Percentiles rank a stretch among this genome's conserved stretches.
phyloP scores from a whole-genome alignment of 2,113 vertebrate genomes.

The Anarrhichthys ocellatus region DNA sequence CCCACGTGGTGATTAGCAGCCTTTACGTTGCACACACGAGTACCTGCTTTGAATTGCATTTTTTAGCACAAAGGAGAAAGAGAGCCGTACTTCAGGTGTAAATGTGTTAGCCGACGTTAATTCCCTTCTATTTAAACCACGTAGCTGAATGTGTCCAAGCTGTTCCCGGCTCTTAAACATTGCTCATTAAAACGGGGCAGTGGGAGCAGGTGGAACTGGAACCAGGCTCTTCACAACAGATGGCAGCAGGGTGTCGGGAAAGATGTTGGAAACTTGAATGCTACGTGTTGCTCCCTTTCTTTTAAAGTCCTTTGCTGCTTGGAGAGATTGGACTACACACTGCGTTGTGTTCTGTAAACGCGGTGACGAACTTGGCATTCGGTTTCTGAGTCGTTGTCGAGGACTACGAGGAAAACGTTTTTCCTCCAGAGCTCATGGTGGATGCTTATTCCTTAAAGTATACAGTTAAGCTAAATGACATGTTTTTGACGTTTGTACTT shows the following conservation, averaged over 20 bases:
- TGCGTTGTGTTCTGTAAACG: neutral
- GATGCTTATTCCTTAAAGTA: neutral
- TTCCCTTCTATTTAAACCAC: neutral
- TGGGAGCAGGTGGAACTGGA: slow-evolving; percentile 3
- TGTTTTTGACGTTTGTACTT: neutral
- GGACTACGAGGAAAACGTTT: neutral
- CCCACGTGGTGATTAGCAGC: neutral
- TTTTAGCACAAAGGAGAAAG: neutral
- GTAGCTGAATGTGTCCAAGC: neutral
- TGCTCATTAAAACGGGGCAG: slow-evolving; percentile 9
- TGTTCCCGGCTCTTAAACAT: neutral
- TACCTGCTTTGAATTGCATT: neutral
- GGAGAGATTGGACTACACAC: neutral
- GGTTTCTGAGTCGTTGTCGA: neutral
- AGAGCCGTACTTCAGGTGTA: neutral
- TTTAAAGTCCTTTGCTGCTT: neutral
- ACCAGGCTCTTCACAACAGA: neutral
- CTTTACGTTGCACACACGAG: neutral
- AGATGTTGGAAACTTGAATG: neutral
- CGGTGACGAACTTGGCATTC: neutral
- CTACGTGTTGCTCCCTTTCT: neutral
- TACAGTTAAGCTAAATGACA: neutral
- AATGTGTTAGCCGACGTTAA: neutral
- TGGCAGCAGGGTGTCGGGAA: neutral
- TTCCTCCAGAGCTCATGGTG: too few relatives aligned